Evolutionary conservation across 2,797 vertebrate species (phyloP).

Genomic region (Alcedo quadribrachys): DNA sequence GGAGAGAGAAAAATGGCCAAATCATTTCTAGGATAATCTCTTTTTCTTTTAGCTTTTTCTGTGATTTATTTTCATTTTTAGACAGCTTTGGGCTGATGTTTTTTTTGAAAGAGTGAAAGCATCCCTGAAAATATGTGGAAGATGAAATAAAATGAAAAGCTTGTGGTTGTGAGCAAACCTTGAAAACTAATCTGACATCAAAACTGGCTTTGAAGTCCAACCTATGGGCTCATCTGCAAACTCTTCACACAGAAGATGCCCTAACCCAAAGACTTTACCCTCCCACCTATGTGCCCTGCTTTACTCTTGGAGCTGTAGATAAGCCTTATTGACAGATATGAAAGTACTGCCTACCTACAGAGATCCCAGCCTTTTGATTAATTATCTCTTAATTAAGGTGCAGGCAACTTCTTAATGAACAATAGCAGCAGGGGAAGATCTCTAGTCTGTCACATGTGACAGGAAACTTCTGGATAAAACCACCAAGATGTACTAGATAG

Average conservation of each 20-base stretch:
- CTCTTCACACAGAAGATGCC: background rate
- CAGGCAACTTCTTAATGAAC: background rate
- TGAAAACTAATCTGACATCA: background rate
- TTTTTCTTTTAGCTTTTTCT: background rate
- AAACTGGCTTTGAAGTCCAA: background rate
- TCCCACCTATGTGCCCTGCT: background rate
- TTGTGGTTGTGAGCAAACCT: background rate
- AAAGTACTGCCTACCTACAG: background rate
- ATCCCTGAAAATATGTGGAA: background rate
- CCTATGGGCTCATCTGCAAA: background rate
- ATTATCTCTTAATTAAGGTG: background rate
- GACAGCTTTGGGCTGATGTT: fast-evolving
- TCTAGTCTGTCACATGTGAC: background rate
- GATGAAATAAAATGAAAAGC: background rate
- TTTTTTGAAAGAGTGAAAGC: background rate
- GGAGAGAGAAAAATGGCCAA: background rate
- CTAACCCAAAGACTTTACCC: background rate
- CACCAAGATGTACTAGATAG: background rate
- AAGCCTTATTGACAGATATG: background rate
- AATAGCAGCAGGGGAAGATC: fast-evolving
- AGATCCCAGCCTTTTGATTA: background rate
- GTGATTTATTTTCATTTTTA: background rate
- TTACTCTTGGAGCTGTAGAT: background rate
- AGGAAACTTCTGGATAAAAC: too few species aligned
- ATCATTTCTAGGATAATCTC: background rate